Evolutionary conservation across 2,888 invertebrate species (phyloP).

Genomic region (Epistrophe grossulariae): DNA sequence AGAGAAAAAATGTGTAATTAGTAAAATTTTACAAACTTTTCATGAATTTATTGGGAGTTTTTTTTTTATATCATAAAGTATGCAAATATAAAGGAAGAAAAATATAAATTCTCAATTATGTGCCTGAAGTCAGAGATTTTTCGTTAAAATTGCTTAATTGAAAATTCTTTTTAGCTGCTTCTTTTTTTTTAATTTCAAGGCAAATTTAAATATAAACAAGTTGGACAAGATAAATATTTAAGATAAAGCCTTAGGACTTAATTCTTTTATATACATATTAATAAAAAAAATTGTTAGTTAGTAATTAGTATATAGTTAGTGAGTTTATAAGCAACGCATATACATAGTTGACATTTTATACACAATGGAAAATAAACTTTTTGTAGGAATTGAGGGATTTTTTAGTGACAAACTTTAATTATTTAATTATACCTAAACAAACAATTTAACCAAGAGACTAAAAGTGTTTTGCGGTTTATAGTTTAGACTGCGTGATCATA

Average conservation of each 20-base stretch:
- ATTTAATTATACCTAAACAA: no score
- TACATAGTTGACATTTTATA: no score
- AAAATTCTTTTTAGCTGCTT: neutral
- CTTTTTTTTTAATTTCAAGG: neutral
- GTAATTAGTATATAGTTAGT: no score
- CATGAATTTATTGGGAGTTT: slow-evolving; percentile 9
- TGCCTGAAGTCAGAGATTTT: slow-evolving; percentile 2
- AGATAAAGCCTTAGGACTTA: neutral
- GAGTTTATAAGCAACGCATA: no score
- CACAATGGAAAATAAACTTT: no score
- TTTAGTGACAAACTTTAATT: no score
- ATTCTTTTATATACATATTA: neutral
- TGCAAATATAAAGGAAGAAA: neutral
- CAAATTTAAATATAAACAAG: neutral
- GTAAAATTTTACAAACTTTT: slow-evolving; percentile 31
- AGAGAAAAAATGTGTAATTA: slow-evolving; percentile 18
- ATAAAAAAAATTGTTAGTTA: neutral
- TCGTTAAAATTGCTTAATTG: neutral
- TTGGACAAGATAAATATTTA: neutral
- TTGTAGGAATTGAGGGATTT: no score
- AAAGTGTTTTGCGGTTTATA: no score
- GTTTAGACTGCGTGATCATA: no score
- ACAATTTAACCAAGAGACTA: no score
- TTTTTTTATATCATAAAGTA: no score
- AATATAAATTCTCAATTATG: neutral